Evolutionary conservation across 2,888 invertebrate genomes (phyloP), one percentile per base, ranked within the genome.

Genomic region (Pyrocoelia pectoralis): DNA sequence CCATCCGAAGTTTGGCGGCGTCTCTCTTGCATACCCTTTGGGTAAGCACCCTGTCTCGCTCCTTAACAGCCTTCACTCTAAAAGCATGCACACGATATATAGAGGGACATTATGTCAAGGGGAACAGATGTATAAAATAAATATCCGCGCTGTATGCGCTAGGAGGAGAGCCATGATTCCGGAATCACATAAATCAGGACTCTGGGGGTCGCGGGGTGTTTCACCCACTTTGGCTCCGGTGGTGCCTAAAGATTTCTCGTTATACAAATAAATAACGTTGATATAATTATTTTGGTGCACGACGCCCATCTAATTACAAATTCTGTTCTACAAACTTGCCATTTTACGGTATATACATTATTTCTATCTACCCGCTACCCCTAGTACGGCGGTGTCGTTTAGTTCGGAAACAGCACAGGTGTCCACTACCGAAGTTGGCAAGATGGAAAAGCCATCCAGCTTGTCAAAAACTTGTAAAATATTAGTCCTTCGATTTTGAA

Each of bases 381-480:
- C 14, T 49, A 15, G 24, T 24, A 6, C 24, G 24, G 24, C 38
- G 51, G 40, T 33, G 38, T 9, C 54, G 56, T 48, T 56, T 56
- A 51, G 43, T 48, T 56, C 48, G 19, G 79, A 77, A 33, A 78
- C 75, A 78, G 75, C 74, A 70, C 68, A 70, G 71, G 72, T 79
- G 79, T 78, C 77, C 76, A 68, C 75, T 71, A 67, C 73, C 71
- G 62, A 59, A 65, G 54, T 64, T 64, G 74, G 74, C 75, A 75
- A 83, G 82, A 84, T 82, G 83, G 83, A 82, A 83, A 84, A 84
- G 84, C 85, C 85, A 85, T 86, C 85, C 82, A 83, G 83, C 81
- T 84, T 86, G 87, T 87, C 87, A 87, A 86, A 87, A 87, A 86
- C 84, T 86, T 84, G 85, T 87, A 85, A 87, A 87, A 87, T 87